These are phyloP conservation scores for Ophion slaviceki DNA, from an alignment of 2,888 invertebrate species.

Conservation along the genomic window DNA sequence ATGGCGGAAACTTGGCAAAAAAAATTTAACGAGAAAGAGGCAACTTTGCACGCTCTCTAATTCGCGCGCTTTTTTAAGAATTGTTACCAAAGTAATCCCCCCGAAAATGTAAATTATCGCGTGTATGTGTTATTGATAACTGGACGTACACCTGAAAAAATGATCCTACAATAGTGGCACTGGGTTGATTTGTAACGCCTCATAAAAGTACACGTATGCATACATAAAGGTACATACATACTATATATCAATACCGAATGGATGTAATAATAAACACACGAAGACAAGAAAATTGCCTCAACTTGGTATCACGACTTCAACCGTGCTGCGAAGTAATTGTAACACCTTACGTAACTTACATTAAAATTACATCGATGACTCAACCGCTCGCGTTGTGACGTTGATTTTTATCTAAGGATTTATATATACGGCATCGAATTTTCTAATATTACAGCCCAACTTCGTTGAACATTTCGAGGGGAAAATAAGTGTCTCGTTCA, in stretches of 20 bases:
- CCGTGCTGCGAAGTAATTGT: constrained; percentile 51
- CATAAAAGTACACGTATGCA: constrained; percentile 1
- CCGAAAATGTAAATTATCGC: background rate
- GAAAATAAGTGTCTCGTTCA: constrained; percentile 25
- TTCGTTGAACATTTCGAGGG: constrained; percentile 36
- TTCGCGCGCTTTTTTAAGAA: too few relatives aligned
- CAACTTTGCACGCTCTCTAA: too few relatives aligned
- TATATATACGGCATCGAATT: constrained; percentile 52
- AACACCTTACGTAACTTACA: constrained; percentile 40
- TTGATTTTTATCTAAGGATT: constrained; percentile 53
- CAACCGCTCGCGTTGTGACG: constrained; percentile 25
- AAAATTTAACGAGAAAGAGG: too few relatives aligned
- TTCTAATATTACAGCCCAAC: constrained; percentile 54
- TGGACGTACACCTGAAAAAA: background rate
- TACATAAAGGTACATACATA: background rate
- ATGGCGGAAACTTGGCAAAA: too few relatives aligned
- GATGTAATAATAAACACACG: constrained; percentile 35
- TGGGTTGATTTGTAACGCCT: background rate
- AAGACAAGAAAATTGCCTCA: constrained; percentile 51
- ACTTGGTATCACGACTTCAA: constrained; percentile 50
- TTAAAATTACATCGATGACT: constrained; percentile 45
- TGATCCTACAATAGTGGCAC: background rate
- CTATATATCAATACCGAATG: constrained; percentile 37
- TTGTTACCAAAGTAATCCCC: background rate
- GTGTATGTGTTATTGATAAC: background rate